Evolutionary conservation across 2,888 invertebrate genomes (phyloP), one percentile per base, ranked within the genome.

Genomic region (Zaprionus bogoriensis): DNA sequence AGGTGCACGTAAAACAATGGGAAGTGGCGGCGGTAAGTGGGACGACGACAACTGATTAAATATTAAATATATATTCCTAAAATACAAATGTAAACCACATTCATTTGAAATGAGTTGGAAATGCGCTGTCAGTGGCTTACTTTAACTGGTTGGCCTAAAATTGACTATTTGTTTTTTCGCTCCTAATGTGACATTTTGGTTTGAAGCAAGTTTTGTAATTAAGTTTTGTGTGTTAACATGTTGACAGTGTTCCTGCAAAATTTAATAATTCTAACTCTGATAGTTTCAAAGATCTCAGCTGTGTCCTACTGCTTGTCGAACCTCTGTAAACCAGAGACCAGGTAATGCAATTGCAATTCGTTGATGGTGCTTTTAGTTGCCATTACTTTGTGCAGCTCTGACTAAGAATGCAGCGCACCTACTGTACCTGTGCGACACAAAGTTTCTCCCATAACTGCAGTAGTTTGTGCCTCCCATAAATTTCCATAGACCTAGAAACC

Each of bases 401-500:
- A 14, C 32, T 32, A 32, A 2, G 19, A 41, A 41, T n/a, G n/a
- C 19, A n/a, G n/a, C 25, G 41, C 19, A 41, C 22, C 23, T 30
- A 12, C 23, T 48, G 20, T 28, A 54, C 22, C 27, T 17, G 4
- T 27, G 14, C 17, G 39, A 25, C 51, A 50, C 25, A 10, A 7
- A 14, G 32, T 44, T 52, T 27, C 30, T 19, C 30, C 25, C 10
- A 38, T 22, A 51, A 51, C 42, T 44, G 32, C 48, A 30, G 14
- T 36, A 23, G 52, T 53, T 53, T 36, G 41, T 7, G 19, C n/a
- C 38, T 7, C 19, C 12, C 22, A 30, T 20, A 27, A 38, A 70
- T 57, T 69, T 52, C 32, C 67, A 54, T 73, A 58, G 75, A 63
- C 62, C 52, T 32, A 45, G 23, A 27, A 42, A 53, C 46, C 87